Conservation (phyloP, 35 echinoderm and acorn worm genomes). For the Ptychodera flava region DNA sequence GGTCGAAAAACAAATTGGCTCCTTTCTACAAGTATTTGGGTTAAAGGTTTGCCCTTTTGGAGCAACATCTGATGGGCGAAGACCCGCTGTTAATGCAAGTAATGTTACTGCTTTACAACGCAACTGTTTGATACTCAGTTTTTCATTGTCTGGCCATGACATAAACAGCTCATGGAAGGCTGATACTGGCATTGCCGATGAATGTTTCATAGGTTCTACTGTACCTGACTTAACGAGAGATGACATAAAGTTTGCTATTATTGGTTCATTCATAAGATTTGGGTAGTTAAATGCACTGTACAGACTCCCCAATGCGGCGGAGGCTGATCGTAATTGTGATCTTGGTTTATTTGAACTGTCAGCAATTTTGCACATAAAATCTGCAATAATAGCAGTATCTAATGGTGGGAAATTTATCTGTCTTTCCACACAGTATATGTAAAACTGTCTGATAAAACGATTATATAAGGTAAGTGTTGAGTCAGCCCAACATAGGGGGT, state of each 20-base stretch:
- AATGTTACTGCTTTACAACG: conserved; percentile 26
- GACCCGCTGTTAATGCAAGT: not conserved
- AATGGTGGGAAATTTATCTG: not conserved
- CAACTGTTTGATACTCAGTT: conserved; percentile 35
- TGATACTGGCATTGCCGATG: conserved; percentile 33
- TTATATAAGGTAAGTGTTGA: conserved; percentile 33
- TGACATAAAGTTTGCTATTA: not conserved
- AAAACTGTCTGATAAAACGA: conserved; percentile 3
- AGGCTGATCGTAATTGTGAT: conserved; percentile 7
- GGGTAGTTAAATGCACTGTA: not conserved
- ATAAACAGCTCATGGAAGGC: not conserved
- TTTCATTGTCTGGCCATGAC: conserved; percentile 9
- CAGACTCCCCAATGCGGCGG: not conserved
- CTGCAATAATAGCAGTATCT: not conserved
- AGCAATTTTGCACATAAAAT: conserved; percentile 10
- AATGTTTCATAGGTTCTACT: conserved; percentile 21
- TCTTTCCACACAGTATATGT: conserved; percentile 6
- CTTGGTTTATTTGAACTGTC: conserved; percentile 6
- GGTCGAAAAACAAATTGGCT: too few relatives aligned
- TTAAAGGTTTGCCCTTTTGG: conserved; percentile 34
- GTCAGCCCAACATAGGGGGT: conserved; percentile 17
- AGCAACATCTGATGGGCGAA: conserved; percentile 29
- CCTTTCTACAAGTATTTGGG: too few relatives aligned
- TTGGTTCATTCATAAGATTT: not conserved
- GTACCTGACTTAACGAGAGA: conserved; percentile 18